Conservation (phyloP, 2,113 vertebrate species). For the Sclerurus mexicanus region DNA sequence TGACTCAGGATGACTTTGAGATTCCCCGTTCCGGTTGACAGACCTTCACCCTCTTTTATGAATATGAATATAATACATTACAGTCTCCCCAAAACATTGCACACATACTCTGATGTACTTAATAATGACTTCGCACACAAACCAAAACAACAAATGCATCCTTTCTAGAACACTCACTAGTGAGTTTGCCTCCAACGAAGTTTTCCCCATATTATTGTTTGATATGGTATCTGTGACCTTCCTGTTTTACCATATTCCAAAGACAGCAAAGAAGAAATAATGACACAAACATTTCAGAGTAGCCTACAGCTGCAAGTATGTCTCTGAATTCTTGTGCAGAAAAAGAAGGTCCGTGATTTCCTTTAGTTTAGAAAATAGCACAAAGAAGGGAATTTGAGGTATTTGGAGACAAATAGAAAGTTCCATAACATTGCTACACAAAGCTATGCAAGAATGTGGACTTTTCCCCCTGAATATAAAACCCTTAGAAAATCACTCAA, state of each 20-base stretch:
- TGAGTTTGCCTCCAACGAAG: not conserved
- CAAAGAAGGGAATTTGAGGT: not conserved
- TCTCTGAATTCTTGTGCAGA: not conserved
- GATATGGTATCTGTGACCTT: not conserved
- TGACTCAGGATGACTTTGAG: not conserved
- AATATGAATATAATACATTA: not conserved
- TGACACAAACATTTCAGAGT: not conserved
- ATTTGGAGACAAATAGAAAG: not conserved
- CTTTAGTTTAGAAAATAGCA: not conserved
- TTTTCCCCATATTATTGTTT: not conserved
- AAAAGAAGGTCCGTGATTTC: not conserved
- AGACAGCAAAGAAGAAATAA: not conserved
- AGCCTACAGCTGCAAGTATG: not conserved
- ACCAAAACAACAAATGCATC: not conserved
- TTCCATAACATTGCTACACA: not conserved
- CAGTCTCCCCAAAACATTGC: not conserved
- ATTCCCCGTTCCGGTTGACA: not conserved
- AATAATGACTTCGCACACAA: not conserved
- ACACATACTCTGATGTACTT: not conserved
- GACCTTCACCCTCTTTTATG: not conserved
- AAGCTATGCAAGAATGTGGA: not conserved
- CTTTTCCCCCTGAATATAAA: rapidly evolving
- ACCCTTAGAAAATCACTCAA: not conserved
- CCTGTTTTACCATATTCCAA: not conserved
- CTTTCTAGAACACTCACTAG: not conserved